A percentile compares a stretch with the other conserved stretches of the same genome.
phyloP scores from a whole-genome alignment of 1,140 invertebrate species.

The Zaprionus ornatus region DNA sequence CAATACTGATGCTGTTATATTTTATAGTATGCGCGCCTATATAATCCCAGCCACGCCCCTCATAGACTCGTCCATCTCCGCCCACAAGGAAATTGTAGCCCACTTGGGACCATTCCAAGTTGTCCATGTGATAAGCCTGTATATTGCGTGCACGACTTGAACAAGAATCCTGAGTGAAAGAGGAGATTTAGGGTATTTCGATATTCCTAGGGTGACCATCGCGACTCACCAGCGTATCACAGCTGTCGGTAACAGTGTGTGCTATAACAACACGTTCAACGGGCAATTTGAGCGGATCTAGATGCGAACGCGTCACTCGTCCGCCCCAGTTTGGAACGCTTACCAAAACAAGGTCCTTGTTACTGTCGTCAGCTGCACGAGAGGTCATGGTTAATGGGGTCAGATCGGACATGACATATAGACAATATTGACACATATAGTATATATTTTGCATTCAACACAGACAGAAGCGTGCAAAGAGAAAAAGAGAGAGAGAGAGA shows the following conservation, averaged over 20 bases:
- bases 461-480: neutral
- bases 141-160: conserved; percentile 84
- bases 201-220: neutral
- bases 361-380: conserved; percentile 42
- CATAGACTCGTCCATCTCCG: conserved; percentile 86
- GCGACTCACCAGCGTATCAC: conserved; percentile 83
- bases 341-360: conserved; percentile 39
- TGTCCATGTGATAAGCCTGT: conserved; percentile 86
- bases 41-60: conserved; percentile 86
- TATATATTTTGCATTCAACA: neutral
- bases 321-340: conserved; percentile 86
- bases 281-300: conserved; percentile 83
- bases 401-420: conserved; percentile 3
- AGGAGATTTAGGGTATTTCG: neutral
- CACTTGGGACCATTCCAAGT: conserved; percentile 87
- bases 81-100: conserved; percentile 85
- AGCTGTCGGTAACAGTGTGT: conserved; percentile 85
- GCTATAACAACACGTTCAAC: conserved; percentile 85
- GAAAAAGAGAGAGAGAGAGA: neutral
- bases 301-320: conserved; percentile 83
- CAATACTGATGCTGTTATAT: conserved; percentile 86
- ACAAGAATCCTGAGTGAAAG: conserved; percentile 42
- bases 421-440: conserved; percentile 22
- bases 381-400: conserved; percentile 28
- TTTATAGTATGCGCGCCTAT: conserved; percentile 85